Percentiles rank a stretch among this genome's conserved stretches.
phyloP scores from a whole-genome alignment of 2,888 invertebrate species.

The Idaea straminata region DNA sequence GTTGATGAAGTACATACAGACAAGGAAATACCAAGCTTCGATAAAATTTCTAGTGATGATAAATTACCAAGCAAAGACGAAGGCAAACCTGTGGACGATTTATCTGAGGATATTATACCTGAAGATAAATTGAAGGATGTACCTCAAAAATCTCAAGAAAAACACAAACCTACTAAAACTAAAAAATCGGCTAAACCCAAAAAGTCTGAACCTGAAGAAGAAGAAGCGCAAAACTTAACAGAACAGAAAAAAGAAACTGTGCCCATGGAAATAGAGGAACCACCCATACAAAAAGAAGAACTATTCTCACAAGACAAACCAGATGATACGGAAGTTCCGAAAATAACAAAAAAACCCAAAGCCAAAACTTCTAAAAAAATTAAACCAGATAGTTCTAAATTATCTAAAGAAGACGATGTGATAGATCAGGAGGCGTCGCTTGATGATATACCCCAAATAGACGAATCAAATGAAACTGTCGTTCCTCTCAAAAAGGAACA shows the following conservation, averaged over 20 bases:
- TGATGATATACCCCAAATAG: not conserved
- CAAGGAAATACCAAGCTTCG: not conserved
- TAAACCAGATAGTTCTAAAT: slow-evolving; percentile 20
- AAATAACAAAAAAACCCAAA: slow-evolving; percentile 5
- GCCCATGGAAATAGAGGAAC: not conserved
- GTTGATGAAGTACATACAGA: not conserved
- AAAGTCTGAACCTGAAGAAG: slow-evolving; percentile 37
- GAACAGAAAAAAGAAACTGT: not conserved
- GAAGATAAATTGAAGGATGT: not conserved
- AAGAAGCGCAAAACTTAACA: slow-evolving; percentile 17
- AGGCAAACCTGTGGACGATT: not conserved
- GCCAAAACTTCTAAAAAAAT: slow-evolving; percentile 9
- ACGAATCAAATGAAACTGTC: slow-evolving; percentile 23
- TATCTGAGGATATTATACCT: not conserved
- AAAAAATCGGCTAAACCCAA: slow-evolving; percentile 41
- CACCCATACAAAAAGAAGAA: not conserved
- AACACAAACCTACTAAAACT: not conserved
- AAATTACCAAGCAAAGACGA: not conserved
- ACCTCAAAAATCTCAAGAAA: slow-evolving; percentile 4
- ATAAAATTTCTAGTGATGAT: not conserved
- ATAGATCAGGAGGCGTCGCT: not conserved
- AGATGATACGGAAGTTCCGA: not conserved
- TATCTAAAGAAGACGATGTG: not conserved
- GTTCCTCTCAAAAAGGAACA: slow-evolving; percentile 26
- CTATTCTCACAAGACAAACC: not conserved